Conservation (phyloP, 2,797 vertebrate genomes). For the Phrynocephalus vlangalii region DNA sequence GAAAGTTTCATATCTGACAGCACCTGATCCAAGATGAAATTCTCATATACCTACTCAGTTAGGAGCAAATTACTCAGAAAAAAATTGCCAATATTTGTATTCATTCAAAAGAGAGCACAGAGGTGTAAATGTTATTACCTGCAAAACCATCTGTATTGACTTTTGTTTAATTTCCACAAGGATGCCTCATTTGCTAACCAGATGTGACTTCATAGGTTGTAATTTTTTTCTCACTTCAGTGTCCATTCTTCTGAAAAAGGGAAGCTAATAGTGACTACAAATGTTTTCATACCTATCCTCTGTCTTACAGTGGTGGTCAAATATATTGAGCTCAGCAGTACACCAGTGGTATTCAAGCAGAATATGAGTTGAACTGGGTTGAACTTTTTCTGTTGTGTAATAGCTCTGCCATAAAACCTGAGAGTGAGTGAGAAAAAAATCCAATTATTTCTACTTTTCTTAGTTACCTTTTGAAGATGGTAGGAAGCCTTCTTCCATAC, state of each 20-base stretch:
- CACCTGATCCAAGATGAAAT: background rate
- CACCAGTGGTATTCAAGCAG: background rate
- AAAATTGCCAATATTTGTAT: background rate
- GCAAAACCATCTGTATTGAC: background rate
- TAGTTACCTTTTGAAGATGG: background rate
- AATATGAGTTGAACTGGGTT: background rate
- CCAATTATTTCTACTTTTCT: background rate
- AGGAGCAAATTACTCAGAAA: background rate
- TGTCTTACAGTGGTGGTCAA: background rate
- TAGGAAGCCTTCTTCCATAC: background rate
- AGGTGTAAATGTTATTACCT: constrained; percentile 3
- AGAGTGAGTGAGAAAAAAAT: background rate
- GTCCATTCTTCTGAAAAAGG: background rate
- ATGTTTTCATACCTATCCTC: background rate
- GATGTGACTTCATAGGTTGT: background rate
- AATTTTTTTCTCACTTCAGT: background rate
- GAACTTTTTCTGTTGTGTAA: background rate
- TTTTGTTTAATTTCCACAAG: constrained; percentile 14
- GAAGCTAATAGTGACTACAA: background rate
- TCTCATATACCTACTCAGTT: background rate
- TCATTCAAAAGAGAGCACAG: constrained; percentile 6
- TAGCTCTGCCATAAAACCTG: background rate
- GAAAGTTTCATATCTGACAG: background rate
- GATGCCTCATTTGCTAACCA: background rate
- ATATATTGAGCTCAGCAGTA: background rate